phyloP scores from a whole-genome alignment of 1,140 invertebrate genomes.

The Oryctes rhinoceros region DNA sequence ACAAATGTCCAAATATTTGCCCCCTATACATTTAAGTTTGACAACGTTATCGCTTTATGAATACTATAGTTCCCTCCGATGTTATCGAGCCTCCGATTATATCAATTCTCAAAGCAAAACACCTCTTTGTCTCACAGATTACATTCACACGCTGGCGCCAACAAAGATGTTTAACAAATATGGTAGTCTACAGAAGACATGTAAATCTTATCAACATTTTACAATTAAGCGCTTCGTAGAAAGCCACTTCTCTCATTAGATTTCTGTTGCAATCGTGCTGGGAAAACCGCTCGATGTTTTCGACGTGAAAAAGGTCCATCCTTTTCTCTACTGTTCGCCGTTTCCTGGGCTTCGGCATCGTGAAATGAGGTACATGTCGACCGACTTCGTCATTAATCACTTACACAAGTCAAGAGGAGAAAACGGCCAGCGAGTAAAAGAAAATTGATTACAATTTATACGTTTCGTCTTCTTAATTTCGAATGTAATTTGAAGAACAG shows the following conservation, averaged over 20 bases:
- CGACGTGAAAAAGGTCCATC: not conserved
- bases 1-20: no score
- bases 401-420: not conserved
- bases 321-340: not conserved
- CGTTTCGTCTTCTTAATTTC: slow-evolving; percentile 3
- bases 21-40: no score
- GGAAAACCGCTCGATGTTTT: not conserved
- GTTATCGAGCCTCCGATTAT: no score
- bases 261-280: not conserved
- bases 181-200: no score
- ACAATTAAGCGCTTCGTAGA: no score
- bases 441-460: slow-evolving; percentile 19
- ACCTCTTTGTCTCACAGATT: no score
- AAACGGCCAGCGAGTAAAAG: not conserved
- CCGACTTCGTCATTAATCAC: slow-evolving; percentile 5
- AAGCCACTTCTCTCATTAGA: not conserved
- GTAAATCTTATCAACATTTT: no score
- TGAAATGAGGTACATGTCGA: not conserved
- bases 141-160: no score
- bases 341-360: not conserved
- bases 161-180: no score
- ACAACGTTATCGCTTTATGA: no score
- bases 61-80: no score
- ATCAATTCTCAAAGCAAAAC: no score
- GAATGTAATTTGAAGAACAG: not conserved